These are phyloP conservation scores for Syncerus caffer DNA, from an alignment of 2,797 vertebrate genomes.

Conservation along the genomic window DNA sequence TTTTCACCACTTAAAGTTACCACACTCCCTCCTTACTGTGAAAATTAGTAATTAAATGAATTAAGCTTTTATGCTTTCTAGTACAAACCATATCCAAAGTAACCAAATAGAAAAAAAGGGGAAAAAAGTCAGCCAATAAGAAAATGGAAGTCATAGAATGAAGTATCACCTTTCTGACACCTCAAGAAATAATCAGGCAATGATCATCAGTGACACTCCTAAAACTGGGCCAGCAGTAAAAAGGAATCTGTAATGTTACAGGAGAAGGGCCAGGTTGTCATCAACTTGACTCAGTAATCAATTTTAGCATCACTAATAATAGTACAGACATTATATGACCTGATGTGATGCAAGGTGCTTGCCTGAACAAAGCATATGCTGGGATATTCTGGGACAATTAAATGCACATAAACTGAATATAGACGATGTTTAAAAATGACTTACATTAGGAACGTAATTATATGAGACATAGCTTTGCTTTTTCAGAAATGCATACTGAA, in stretches of 20 bases:
- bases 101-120: neutral
- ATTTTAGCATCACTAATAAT: slow-evolving; percentile 3
- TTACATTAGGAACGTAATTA: neutral
- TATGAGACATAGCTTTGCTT: neutral
- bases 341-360: neutral
- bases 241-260: neutral
- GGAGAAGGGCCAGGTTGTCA: neutral
- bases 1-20: neutral
- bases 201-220: neutral
- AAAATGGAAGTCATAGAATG: neutral
- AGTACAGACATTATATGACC: neutral
- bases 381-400: neutral
- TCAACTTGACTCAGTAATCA: neutral
- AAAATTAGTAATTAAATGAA: neutral
- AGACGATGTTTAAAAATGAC: neutral
- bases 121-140: neutral
- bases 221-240: neutral
- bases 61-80: neutral
- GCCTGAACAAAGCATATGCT: neutral
- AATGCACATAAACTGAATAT: neutral
- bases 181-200: neutral
- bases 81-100: slow-evolving; percentile 15
- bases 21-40: neutral
- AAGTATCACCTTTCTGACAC: neutral
- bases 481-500: neutral